Base-by-base conservation (phyloP, 23 tunicate species). In the Ascidia mentula region DNA sequence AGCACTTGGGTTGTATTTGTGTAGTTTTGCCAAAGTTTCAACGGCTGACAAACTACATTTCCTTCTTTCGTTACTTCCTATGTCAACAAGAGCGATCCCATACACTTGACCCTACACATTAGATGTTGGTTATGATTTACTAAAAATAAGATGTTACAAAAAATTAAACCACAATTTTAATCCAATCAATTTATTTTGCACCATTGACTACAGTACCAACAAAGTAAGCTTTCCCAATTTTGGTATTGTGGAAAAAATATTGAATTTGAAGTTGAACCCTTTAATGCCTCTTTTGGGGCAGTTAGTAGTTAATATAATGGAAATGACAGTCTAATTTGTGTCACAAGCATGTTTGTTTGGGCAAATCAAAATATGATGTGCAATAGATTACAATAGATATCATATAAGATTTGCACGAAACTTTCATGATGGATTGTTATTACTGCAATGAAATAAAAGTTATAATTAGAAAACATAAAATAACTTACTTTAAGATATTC, bases 1-100 rank as follows among this genome's bases (percentile, higher is more conserved):
- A 34, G 70, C 85, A 42, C 28, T 77, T 30, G 95, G 95, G 61
- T 80, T 40, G 26, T 76, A 40, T 31, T 40, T 20, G 81, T 96
- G 99, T 30, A 96, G 79, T 8, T 80, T 65, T n/a, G 99, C 97
- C 13, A 96, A 76, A 24, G 91, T 89, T 28, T 89, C 77, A 6
- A 83, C 72, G 0, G 92, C 97, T 38, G 60, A 45, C 40, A 88
- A 36, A n/a, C 84, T 31, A 42, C 83, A 84, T 31, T 76, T 38
- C 32, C 37, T 32, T 38, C 76, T 35, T 36, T 83, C 79, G 24
- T 40, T 2, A 45, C 60, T 31, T 2, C 73, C 18, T 15, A 78
- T 33, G 18, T 70, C 78, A 12, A 26, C 32, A 80, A 87, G 9
- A 0, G 40, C 6, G 31, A 28, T 53, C 24, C 35, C 1, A 12